A percentile compares a stretch with the other conserved stretches of the same genome.
Conservation (phyloP, 2,888 invertebrate genomes). For the Apodemia duryi region DNA sequence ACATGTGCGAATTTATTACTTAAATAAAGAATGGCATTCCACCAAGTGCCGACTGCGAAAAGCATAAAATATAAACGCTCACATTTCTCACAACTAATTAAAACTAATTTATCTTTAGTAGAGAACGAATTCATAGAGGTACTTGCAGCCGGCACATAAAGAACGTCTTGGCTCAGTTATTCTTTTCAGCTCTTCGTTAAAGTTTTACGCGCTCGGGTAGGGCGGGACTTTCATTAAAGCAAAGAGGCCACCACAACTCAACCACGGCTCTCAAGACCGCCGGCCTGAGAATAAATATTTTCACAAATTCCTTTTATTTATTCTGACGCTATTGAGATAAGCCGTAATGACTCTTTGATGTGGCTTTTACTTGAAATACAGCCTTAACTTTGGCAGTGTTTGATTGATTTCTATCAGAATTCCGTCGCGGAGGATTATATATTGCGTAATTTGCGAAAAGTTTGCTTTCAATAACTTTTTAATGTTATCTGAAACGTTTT, state of each 20-base stretch:
- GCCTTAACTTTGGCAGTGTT: slow-evolving; percentile 64
- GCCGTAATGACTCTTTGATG: slow-evolving; percentile 75
- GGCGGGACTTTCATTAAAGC: slow-evolving; percentile 68
- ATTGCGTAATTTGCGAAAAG: slow-evolving; percentile 41
- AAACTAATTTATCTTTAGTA: slow-evolving; percentile 26
- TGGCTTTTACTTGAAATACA: slow-evolving; percentile 56
- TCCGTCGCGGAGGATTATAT: slow-evolving; percentile 43
- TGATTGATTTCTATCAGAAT: slow-evolving; percentile 68
- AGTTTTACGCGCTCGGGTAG: slow-evolving; percentile 57
- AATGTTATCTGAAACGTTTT: slow-evolving; percentile 7
- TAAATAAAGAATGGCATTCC: background rate
- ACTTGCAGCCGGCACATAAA: slow-evolving; percentile 39
- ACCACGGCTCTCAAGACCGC: slow-evolving; percentile 47
- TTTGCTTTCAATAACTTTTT: slow-evolving; percentile 27
- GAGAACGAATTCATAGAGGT: slow-evolving; percentile 24
- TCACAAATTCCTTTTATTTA: slow-evolving; percentile 72
- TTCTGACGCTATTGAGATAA: slow-evolving; percentile 71
- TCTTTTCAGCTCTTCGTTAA: slow-evolving; percentile 54
- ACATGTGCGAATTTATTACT: background rate
- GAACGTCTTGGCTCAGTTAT: slow-evolving; percentile 44
- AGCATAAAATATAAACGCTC: slow-evolving; percentile 4
- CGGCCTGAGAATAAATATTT: slow-evolving; percentile 67
- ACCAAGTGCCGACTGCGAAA: slow-evolving; percentile 1
- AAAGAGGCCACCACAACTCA: slow-evolving; percentile 65
- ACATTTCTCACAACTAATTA: slow-evolving; percentile 44